Base-by-base conservation (phyloP, 2,113 vertebrate genomes). In the human region DNA sequence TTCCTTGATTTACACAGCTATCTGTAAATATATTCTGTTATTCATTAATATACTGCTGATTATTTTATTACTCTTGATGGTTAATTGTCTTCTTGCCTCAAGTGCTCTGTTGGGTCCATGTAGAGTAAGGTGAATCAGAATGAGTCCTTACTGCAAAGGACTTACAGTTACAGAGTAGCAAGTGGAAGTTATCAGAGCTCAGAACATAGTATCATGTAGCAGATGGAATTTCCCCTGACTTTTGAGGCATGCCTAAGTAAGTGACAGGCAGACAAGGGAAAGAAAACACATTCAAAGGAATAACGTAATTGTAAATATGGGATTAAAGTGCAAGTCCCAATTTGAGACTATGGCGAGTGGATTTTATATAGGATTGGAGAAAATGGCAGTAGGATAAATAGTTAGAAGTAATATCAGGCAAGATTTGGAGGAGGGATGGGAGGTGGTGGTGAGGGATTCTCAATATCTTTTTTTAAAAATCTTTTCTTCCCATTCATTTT, bases 261-360 rank as follows among this genome's bases (percentile, higher is more conserved):
- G 32, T 3, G 20, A 88, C 1, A 82, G 32, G 11, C 17, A 17
- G 13, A 45, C 4, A 43, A 35, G 18, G 17, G 16, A 45, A 35
- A 40, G 35, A 70, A 12, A 27, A 5, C 16, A 5, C 17, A 32
- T 59, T 13, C 52, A 30, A 38, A 35, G 45, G 3, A 80, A n/a
- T 1, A 45, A 8, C 3, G 3, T 6, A 4, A 50, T 6, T 83
- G 1, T 25, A 38, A 68, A 61, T 32, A 12, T 0, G 40, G 7
- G 2, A 27, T 80, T 50, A 50, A 68, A 90, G 18, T 8, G 1
- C 17, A 59, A 52, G 23, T 20, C 20, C 4, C 50, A 35, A 1
- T n/a, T 52, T 52, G 73, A 95, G 23, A 72, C 23, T 25, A 20
- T 11, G 9, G 27, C 78, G 11, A 50, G 7, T 27, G 30, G 4